These are phyloP conservation scores for Orthonyx spaldingii DNA, from an alignment of 2,113 vertebrate genomes.

Conservation along the genomic window DNA sequence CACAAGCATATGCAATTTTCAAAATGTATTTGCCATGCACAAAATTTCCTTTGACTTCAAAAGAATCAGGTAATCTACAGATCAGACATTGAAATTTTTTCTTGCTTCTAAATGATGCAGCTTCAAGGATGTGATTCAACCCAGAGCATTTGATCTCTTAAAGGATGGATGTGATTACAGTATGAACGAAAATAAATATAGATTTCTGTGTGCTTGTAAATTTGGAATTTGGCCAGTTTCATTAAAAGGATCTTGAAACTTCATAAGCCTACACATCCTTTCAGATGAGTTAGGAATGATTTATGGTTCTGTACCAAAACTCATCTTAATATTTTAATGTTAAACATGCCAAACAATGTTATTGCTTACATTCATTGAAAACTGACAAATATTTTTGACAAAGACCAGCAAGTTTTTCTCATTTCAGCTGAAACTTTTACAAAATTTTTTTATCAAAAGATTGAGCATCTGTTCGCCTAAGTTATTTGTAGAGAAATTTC, in stretches of 20 bases:
- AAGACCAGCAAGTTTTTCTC: not conserved
- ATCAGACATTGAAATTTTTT: not conserved
- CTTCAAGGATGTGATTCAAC: not conserved
- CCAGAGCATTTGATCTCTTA: not conserved
- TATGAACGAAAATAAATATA: not conserved
- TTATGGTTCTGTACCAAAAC: not conserved
- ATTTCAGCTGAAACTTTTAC: not conserved
- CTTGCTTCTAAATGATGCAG: not conserved
- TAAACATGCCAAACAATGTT: not conserved
- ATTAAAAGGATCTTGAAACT: not conserved
- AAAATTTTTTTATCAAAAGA: not conserved
- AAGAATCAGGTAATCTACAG: not conserved
- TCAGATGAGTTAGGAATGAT: not conserved
- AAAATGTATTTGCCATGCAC: not conserved
- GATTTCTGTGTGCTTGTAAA: not conserved
- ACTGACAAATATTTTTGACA: not conserved
- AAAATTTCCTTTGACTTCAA: not conserved
- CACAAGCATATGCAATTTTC: not conserved
- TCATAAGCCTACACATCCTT: not conserved
- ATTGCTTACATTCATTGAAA: not conserved
- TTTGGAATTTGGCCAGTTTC: not conserved
- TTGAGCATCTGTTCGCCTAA: not conserved
- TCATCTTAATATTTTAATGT: not conserved
- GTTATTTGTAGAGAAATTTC: not conserved
- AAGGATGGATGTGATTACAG: not conserved